A percentile compares a stretch with the other conserved stretches of the same genome.
phyloP scores from a whole-genome alignment of 2,888 invertebrate species.

The Standfussiana lucernea region DNA sequence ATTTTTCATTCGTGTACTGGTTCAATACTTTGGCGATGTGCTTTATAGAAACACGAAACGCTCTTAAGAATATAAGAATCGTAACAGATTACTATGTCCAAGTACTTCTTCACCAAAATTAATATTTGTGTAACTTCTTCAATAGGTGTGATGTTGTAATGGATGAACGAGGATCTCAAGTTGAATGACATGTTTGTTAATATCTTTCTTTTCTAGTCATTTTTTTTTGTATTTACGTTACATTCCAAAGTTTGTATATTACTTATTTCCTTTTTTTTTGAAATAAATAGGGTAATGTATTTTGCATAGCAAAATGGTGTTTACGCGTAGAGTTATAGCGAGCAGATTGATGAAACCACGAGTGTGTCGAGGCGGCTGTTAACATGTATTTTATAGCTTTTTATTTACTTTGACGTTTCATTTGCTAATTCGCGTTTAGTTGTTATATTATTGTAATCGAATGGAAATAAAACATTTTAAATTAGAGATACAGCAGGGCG shows the following conservation, averaged over 20 bases:
- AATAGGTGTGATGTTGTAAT: constrained; percentile 68
- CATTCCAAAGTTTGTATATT: constrained; percentile 88
- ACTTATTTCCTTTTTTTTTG: constrained; percentile 77
- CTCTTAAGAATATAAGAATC: constrained; percentile 63
- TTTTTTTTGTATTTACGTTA: constrained; percentile 84
- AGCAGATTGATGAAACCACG: constrained; percentile 78
- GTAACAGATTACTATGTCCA: constrained; percentile 71
- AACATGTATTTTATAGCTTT: constrained; percentile 76
- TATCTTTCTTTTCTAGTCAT: constrained; percentile 87
- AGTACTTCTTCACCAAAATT: constrained; percentile 69
- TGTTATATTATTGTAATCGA: constrained; percentile 85
- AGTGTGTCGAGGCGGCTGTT: constrained; percentile 78
- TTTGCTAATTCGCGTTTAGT: constrained; percentile 75
- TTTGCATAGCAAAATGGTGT: constrained; percentile 90
- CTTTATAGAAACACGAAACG: constrained; percentile 65
- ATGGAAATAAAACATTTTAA: constrained; percentile 80
- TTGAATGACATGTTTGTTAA: constrained; percentile 75
- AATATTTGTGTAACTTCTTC: constrained; percentile 68
- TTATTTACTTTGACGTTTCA: constrained; percentile 72
- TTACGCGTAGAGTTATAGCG: constrained; percentile 82
- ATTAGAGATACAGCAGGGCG: constrained; percentile 87
- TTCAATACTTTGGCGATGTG: constrained; percentile 74
- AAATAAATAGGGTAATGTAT: constrained; percentile 86
- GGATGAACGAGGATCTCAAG: constrained; percentile 83
- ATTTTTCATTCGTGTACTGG: constrained; percentile 69